These are phyloP conservation scores for Spilogale gracilis DNA, from an alignment of 2,113 vertebrate species.

Conservation along the genomic window DNA sequence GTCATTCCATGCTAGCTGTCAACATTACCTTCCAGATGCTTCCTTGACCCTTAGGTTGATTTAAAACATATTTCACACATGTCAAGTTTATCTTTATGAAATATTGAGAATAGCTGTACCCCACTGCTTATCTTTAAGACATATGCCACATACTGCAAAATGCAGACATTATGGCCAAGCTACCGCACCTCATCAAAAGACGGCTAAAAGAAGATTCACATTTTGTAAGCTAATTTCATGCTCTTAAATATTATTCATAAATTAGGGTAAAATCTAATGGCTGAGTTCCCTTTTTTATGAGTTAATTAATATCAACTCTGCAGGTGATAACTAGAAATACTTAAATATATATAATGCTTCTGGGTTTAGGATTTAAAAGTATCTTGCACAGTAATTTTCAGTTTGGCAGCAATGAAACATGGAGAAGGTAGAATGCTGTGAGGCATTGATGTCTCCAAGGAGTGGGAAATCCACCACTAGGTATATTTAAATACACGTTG, in stretches of 20 bases:
- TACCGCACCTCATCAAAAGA: not conserved
- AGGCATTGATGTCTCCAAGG: not conserved
- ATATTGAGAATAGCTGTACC: not conserved
- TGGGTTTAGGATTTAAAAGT: conserved; percentile 9
- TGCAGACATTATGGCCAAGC: not conserved
- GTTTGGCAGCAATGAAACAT: not conserved
- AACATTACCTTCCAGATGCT: not conserved
- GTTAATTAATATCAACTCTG: conserved; percentile 19
- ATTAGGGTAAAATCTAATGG: conserved; percentile 12
- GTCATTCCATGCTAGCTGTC: not conserved
- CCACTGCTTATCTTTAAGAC: not conserved
- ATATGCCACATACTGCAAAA: not conserved
- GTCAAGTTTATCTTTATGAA: not conserved
- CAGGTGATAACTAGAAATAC: conserved; percentile 17
- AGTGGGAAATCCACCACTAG: not conserved
- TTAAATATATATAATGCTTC: conserved; percentile 13
- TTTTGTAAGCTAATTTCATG: not conserved
- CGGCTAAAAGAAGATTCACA: not conserved
- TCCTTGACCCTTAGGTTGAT: not conserved
- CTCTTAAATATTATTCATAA: conserved; percentile 34
- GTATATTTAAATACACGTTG: not conserved
- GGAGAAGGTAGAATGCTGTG: not conserved
- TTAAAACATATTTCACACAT: not conserved
- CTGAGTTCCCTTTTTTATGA: conserved; percentile 35
- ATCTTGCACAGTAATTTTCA: conserved; percentile 31